Conservation (phyloP, 1,140 invertebrate species). For the Hycleus cichorii region DNA sequence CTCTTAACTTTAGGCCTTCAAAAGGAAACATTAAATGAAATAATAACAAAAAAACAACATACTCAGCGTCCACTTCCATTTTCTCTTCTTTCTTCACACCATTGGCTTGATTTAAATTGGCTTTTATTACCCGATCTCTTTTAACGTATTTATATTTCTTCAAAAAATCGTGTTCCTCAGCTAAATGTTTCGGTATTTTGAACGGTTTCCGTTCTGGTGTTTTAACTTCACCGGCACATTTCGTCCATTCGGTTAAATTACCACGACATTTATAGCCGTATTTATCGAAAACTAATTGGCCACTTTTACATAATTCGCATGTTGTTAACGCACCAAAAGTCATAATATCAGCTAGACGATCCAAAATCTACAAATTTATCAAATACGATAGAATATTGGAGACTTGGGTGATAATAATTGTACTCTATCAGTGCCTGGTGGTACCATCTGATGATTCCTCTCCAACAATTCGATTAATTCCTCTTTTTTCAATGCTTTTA, state of each 20-base stretch:
- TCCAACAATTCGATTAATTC: slow-evolving; percentile 50
- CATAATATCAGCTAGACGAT: slow-evolving; percentile 75
- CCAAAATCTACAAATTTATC: slow-evolving; percentile 54
- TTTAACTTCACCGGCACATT: slow-evolving; percentile 67
- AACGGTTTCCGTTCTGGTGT: slow-evolving; percentile 70
- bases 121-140: slow-evolving; percentile 53
- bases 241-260: slow-evolving; percentile 82
- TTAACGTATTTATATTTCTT: slow-evolving; percentile 61
- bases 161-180: slow-evolving; percentile 54
- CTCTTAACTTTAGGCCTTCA: slow-evolving; percentile 52
- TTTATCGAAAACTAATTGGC: slow-evolving; percentile 64
- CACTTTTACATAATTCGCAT: slow-evolving; percentile 73
- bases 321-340: slow-evolving; percentile 75
- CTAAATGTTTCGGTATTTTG: slow-evolving; percentile 60
- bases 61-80: slow-evolving; percentile 34
- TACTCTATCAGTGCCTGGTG: slow-evolving; percentile 56
- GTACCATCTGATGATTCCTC: slow-evolving; percentile 36
- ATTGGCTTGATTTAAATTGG: slow-evolving; percentile 44
- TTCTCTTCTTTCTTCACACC: slow-evolving; percentile 50
- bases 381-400: too few relatives aligned
- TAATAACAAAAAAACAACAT: slow-evolving; percentile 16
- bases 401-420: slow-evolving; percentile 20
- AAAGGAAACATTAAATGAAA: slow-evolving; percentile 4
- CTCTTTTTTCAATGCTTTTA: slow-evolving; percentile 49
- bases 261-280: slow-evolving; percentile 77